Evolutionary conservation across 2,797 vertebrate species (phyloP).

Genomic region (Catostomus latipinnis): DNA sequence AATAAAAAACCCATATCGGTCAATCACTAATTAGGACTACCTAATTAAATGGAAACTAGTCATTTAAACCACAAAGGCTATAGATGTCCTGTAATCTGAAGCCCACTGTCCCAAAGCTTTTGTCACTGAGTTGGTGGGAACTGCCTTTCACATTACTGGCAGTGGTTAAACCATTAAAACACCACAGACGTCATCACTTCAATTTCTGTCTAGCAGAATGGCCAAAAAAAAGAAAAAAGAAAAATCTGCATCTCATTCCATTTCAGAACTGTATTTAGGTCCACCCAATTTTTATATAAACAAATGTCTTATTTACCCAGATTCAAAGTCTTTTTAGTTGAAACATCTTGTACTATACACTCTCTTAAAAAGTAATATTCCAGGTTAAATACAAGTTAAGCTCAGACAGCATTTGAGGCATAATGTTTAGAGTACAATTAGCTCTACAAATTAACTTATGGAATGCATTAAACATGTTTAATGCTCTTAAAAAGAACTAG

Average conservation of each 20-base stretch:
- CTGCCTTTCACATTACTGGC: neutral
- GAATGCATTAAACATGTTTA: no score
- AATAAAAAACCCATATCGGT: no score
- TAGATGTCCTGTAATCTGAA: neutral
- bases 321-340: no score
- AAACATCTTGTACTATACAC: no score
- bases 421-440: no score
- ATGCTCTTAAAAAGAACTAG: no score
- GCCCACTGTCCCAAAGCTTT: neutral
- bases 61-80: conserved; percentile 3
- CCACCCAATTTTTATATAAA: neutral
- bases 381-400: no score
- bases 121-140: neutral
- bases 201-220: neutral
- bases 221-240: neutral
- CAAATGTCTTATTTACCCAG: neutral
- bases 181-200: conserved; percentile 1
- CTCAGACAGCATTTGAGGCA: no score
- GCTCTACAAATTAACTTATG: no score
- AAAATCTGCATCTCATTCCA: neutral
- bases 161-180: neutral
- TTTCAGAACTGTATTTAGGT: no score
- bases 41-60: conserved; percentile 15
- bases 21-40: neutral
- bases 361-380: no score